Evolutionary conservation across 2,113 vertebrate genomes (phyloP).

Genomic region (Myxocyprinus asiaticus): DNA sequence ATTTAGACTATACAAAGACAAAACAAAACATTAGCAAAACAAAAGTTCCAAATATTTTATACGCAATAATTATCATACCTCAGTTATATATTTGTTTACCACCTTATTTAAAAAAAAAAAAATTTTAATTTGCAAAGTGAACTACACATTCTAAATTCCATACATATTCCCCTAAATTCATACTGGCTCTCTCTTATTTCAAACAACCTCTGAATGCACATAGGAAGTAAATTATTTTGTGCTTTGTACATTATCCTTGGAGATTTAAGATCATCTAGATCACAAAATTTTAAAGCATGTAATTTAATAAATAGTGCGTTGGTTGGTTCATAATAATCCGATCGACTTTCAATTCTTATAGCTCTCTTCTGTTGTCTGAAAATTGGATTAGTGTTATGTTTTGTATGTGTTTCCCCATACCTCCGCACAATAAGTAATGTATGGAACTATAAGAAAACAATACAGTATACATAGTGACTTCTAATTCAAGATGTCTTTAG

Average conservation of each 20-base stretch:
- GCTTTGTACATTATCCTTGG: constrained; percentile 1
- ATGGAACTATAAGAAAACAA: background rate
- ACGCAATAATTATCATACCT: too few relatives aligned
- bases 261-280: background rate
- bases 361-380: background rate
- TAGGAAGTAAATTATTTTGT: background rate
- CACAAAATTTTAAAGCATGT: background rate
- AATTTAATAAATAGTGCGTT: background rate
- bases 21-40: too few relatives aligned
- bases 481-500: background rate
- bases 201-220: background rate
- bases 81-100: too few relatives aligned
- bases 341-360: background rate
- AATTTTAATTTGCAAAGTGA: too few relatives aligned
- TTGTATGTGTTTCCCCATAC: background rate
- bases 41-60: too few relatives aligned
- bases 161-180: too few relatives aligned
- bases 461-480: background rate
- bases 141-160: too few relatives aligned
- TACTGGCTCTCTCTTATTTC: too few relatives aligned
- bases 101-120: too few relatives aligned
- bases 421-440: background rate
- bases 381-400: background rate
- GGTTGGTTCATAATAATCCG: background rate
- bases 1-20: too few relatives aligned